phyloP scores from a whole-genome alignment of 2,797 vertebrate species.

The Xerus rutilus region DNA sequence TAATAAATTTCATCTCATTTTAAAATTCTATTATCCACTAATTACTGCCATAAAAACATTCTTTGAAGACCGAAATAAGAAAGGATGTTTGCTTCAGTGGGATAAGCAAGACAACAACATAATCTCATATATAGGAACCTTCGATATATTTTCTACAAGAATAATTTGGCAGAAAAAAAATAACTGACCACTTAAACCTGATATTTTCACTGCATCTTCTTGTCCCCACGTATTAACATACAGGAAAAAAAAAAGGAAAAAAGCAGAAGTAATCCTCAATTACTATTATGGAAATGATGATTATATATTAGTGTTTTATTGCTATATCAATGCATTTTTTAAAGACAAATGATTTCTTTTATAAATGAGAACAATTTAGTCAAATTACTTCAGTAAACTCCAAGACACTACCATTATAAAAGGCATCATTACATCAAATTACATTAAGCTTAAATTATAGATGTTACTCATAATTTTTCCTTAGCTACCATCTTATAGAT shows the following conservation, averaged over 20 bases:
- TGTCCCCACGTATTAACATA: neutral
- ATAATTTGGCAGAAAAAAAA: neutral
- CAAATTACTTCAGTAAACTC: slow-evolving; percentile 11
- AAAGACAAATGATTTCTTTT: slow-evolving; percentile 23
- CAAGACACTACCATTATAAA: neutral
- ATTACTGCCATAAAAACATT: neutral
- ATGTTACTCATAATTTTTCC: neutral
- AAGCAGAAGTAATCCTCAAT: neutral
- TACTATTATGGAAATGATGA: slow-evolving; percentile 14
- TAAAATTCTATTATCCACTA: slow-evolving; percentile 6
- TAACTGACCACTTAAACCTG: neutral
- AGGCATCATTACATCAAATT: neutral
- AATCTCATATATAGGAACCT: neutral
- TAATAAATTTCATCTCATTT: neutral
- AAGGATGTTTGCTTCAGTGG: neutral
- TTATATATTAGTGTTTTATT: neutral
- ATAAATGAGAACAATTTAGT: neutral
- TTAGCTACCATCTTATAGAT: neutral
- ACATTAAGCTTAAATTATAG: neutral
- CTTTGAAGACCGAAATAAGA: slow-evolving; percentile 24
- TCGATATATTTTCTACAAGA: neutral
- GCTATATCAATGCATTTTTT: neutral
- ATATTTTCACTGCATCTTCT: neutral
- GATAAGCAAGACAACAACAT: neutral
- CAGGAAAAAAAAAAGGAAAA: neutral